phyloP scores from a whole-genome alignment of 2,797 vertebrate genomes.

The Siniperca obscura region DNA sequence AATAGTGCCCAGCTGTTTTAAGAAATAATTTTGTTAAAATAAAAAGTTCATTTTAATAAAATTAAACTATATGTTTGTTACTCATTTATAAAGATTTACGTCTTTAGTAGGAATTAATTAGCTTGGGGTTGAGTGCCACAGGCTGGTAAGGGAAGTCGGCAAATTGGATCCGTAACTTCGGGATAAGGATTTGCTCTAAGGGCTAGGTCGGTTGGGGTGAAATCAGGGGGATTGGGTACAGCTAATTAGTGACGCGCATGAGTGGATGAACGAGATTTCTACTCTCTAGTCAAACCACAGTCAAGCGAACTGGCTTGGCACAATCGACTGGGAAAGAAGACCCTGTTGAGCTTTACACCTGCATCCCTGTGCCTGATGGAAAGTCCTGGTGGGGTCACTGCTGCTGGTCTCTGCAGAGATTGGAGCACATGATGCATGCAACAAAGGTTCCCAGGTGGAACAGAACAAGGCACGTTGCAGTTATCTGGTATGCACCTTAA shows the following conservation, averaged over 20 bases:
- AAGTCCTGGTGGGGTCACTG: slow-evolving; percentile 4
- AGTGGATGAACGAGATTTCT: not conserved
- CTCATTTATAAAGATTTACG: no score
- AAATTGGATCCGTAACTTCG: no score
- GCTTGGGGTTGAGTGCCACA: not conserved
- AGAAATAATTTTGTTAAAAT: no score
- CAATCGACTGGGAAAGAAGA: no score
- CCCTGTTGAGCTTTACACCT: not conserved
- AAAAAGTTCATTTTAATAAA: no score
- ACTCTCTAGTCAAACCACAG: not conserved
- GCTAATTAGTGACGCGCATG: not conserved
- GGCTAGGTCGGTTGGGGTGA: not conserved
- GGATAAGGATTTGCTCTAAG: not conserved
- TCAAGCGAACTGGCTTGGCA: no score
- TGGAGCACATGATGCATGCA: not conserved
- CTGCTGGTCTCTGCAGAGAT: not conserved
- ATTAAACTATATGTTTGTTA: no score
- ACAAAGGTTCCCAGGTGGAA: no score
- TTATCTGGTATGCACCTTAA: not conserved
- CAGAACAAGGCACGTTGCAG: not conserved
- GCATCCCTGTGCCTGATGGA: not conserved
- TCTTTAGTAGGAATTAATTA: not conserved
- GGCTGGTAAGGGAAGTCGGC: no score
- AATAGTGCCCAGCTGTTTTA: no score
- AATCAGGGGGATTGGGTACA: no score